Evolutionary conservation across 2,797 vertebrate genomes (phyloP), one percentile per base, ranked within the genome.

Genomic region (Choloepus didactylus): DNA sequence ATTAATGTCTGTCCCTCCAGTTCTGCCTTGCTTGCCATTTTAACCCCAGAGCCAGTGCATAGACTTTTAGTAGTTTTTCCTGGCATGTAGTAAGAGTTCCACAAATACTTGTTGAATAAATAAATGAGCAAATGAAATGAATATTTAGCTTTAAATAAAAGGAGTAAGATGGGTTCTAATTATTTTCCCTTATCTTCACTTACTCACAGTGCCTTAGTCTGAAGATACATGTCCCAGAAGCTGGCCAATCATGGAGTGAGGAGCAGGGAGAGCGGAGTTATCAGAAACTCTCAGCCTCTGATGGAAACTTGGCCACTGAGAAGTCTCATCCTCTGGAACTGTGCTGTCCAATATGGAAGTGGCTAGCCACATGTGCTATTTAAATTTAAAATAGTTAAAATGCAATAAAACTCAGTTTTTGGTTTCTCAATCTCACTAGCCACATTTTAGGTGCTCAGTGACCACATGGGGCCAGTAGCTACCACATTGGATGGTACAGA

Each of bases 401-500:
- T 67, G 7, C 80, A 60, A 91, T 66, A 77, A 35, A 73, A 88
- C 73, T 25, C 73, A 54, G 25, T n/a, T 31, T 19, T 23, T 5
- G 41, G 29, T 12, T 66, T 25, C 72, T 59, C n/a, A 15, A 5
- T 31, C 23, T 83, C 15, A 15, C 1, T 2, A 12, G 29, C 21
- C 31, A 75, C 4, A 59, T 72, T 84, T 87, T 11, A 38, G 25
- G 5, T 21, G 1, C 64, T 85, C 60, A n/a, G 1, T 16, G 64
- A n/a, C 27, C 49, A 60, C 72, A 15, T 0, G 0, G 16, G 38
- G 67, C 29, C 31, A 31, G 23, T 54, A 38, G 38, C 69, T 51
- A 23, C 80, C 60, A 15, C 8, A 27, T 0, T 9, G 62, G n/a
- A 51, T 1, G 1, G 19, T 0, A 5, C 18, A 18, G 4, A 25